A percentile compares a stretch with the other conserved stretches of the same genome.
These are phyloP conservation scores for Vidua chalybeata DNA, from an alignment of 2,113 vertebrate genomes.

Conservation along the genomic window DNA sequence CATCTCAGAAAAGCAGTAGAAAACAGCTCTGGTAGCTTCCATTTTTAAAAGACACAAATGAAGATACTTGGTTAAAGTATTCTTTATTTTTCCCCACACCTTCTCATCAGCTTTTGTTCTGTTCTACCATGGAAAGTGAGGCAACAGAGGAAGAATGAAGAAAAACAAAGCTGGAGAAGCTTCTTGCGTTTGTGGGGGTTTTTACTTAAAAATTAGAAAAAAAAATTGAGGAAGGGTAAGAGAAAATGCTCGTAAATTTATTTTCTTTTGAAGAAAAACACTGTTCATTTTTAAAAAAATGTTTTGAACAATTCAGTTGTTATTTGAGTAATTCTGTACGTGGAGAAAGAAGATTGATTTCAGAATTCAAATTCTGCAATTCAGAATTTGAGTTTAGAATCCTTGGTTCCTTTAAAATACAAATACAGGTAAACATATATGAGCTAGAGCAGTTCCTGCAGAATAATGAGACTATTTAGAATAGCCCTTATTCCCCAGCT, in stretches of 20 bases:
- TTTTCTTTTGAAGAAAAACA: conserved; percentile 19
- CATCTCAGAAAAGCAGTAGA: not conserved
- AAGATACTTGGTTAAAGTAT: not conserved
- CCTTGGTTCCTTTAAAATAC: not conserved
- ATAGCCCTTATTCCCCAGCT: not conserved
- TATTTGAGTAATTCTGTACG: not conserved
- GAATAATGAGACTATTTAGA: conserved; percentile 13
- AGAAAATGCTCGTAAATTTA: not conserved
- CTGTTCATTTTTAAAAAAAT: not conserved
- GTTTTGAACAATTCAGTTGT: not conserved
- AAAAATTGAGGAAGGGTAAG: not conserved
- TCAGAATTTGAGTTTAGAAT: not conserved
- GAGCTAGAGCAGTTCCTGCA: not conserved
- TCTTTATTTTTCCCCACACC: not conserved
- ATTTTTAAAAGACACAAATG: not conserved
- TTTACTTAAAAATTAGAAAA: not conserved
- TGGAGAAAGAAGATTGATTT: not conserved
- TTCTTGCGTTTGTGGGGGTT: not conserved
- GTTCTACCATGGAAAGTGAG: not conserved
- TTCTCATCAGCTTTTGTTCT: not conserved
- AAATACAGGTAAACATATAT: not conserved
- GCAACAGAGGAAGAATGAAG: not conserved
- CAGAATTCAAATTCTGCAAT: not conserved
- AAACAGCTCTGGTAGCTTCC: not conserved
- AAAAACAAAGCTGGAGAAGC: not conserved